Evolutionary conservation across 2,113 vertebrate genomes (phyloP).

Genomic region (Embiotoca jacksoni): DNA sequence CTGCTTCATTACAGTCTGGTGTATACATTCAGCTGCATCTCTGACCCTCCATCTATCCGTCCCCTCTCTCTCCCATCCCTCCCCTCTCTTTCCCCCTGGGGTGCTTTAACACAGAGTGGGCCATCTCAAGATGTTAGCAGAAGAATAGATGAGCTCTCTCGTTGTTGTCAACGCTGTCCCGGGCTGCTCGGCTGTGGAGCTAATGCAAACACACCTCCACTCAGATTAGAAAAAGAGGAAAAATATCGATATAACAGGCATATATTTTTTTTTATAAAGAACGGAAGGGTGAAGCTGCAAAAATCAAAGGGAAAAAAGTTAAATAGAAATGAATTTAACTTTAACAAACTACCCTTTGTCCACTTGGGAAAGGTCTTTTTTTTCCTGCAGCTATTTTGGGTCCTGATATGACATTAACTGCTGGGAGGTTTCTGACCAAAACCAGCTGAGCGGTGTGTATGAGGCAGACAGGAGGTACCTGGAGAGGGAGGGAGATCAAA

Average conservation of each 20-base stretch:
- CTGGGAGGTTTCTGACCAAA: conserved; percentile 64
- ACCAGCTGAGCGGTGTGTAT: conserved; percentile 67
- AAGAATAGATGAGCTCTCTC: conserved; percentile 74
- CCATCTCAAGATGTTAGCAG: conserved; percentile 73
- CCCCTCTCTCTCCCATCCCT: conserved; percentile 41
- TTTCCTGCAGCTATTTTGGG: conserved; percentile 61
- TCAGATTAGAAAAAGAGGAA: conserved; percentile 43
- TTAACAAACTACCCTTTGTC: conserved; percentile 67
- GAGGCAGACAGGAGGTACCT: conserved; percentile 34
- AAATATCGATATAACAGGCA: background rate
- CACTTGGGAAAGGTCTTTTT: conserved; percentile 45
- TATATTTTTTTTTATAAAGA: conserved; percentile 28
- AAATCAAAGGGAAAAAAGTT: conserved; percentile 19
- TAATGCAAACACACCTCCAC: conserved; percentile 39
- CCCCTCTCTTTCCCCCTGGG: conserved; percentile 56
- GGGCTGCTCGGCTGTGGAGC: conserved; percentile 37
- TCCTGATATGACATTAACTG: conserved; percentile 69
- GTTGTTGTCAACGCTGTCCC: conserved; percentile 68
- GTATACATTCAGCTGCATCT: conserved; percentile 80
- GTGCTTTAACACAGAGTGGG: conserved; percentile 71
- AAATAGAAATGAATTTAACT: conserved; percentile 63
- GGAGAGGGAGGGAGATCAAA: conserved; percentile 57
- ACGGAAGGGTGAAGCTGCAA: conserved; percentile 22
- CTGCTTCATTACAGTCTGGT: conserved; percentile 82
- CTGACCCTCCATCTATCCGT: conserved; percentile 71